These are phyloP conservation scores for Clarias laeviceps DNA, from an alignment of 2,797 vertebrate species.

Conservation along the genomic window DNA sequence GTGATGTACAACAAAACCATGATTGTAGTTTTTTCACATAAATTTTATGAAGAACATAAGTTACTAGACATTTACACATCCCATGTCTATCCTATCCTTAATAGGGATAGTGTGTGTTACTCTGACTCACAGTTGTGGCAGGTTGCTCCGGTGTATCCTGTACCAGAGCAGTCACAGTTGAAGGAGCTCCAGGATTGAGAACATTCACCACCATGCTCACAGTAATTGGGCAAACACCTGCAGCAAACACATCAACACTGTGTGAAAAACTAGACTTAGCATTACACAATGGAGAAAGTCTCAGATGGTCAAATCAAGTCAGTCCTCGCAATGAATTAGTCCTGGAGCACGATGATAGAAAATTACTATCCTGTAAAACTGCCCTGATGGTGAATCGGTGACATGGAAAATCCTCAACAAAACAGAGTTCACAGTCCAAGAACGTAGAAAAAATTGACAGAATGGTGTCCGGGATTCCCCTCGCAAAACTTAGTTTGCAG, in stretches of 20 bases:
- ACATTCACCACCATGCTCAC: constrained; percentile 87
- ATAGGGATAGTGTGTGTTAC: neutral
- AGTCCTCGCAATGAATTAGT: no score
- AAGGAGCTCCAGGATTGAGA: constrained; percentile 87
- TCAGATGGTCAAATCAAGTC: neutral
- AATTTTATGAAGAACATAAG: neutral
- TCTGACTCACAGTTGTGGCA: constrained; percentile 89
- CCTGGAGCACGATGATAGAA: no score
- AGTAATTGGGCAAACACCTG: constrained; percentile 89
- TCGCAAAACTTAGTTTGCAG: no score
- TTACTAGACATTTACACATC: neutral
- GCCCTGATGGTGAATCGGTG: no score
- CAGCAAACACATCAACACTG: neutral
- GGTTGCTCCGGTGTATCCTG: constrained; percentile 83
- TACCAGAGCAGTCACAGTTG: constrained; percentile 84
- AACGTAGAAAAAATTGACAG: no score
- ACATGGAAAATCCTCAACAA: no score
- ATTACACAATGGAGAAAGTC: neutral
- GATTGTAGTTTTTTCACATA: neutral
- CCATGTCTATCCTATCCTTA: neutral
- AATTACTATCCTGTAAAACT: no score
- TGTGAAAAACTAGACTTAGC: neutral
- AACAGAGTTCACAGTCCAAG: no score
- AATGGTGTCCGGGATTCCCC: no score
- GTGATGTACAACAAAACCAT: neutral